A percentile compares a stretch with the other conserved stretches of the same genome.
Evolutionary conservation across 1,140 invertebrate species (phyloP).

Genomic region (Drosophila triauraria): DNA sequence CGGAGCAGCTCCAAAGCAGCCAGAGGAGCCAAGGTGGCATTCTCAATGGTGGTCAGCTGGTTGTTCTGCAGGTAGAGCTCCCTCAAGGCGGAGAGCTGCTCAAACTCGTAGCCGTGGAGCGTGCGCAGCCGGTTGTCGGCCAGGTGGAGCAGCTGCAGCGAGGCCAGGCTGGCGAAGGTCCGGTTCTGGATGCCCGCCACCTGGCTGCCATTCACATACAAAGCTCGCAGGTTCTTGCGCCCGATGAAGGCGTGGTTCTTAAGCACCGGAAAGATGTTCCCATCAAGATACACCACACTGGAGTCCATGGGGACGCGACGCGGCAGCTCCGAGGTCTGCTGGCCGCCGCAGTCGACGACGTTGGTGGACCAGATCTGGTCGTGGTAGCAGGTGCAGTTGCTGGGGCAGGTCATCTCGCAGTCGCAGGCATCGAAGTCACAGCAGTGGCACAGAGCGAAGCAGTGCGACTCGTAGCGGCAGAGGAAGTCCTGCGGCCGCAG

Average conservation of each 20-base stretch:
- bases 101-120: conserved; percentile 95
- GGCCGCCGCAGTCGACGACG: conserved; percentile 94
- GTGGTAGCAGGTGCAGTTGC: conserved; percentile 96
- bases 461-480: conserved; percentile 96
- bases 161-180: conserved; percentile 95
- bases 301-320: conserved; percentile 96
- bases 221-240: conserved; percentile 93
- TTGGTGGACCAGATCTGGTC: conserved; percentile 97
- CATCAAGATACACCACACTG: conserved; percentile 95
- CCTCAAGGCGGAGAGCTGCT: conserved; percentile 91
- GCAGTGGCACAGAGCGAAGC: conserved; percentile 96
- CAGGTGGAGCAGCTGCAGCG: conserved; percentile 92
- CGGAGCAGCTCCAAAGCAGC: conserved; percentile 92
- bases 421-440: conserved; percentile 98
- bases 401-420: conserved; percentile 97
- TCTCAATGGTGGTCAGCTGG: conserved; percentile 91
- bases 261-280: conserved; percentile 93
- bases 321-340: conserved; percentile 91
- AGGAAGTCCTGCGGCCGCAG: conserved; percentile 93
- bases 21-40: conserved; percentile 92
- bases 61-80: conserved; percentile 96
- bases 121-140: conserved; percentile 93
- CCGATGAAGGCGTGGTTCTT: conserved; percentile 96
- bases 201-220: conserved; percentile 94
- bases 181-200: conserved; percentile 95